Conservation (phyloP, 2,113 vertebrate genomes). For the Sylvia atricapilla region DNA sequence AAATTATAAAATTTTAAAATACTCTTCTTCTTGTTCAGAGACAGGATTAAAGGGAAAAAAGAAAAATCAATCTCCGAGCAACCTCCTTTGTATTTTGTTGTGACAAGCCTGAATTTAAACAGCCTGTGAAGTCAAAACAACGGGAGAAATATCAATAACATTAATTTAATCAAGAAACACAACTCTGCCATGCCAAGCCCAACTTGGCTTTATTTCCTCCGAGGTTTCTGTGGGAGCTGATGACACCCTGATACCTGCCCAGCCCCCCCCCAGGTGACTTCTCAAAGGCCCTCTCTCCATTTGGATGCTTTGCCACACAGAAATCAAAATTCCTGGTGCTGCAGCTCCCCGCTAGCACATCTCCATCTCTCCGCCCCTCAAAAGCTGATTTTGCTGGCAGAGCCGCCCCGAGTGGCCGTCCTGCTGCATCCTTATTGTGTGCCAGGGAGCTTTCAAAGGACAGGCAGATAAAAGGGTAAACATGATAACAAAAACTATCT, state of each 20-base stretch:
- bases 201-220: neutral
- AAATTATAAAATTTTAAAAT: constrained; percentile 43
- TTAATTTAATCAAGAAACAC: constrained; percentile 73
- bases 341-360: neutral
- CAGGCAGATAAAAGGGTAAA: constrained; percentile 56
- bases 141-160: constrained; percentile 76
- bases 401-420: neutral
- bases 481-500: constrained; percentile 4
- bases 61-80: constrained; percentile 67
- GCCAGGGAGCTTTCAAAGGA: constrained; percentile 13
- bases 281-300: neutral
- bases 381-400: constrained; percentile 3
- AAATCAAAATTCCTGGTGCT: neutral
- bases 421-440: neutral
- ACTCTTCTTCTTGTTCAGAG: constrained; percentile 43
- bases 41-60: constrained; percentile 15
- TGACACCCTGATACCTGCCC: neutral
- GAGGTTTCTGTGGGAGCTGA: neutral
- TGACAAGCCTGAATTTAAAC: constrained; percentile 78
- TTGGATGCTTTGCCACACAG: neutral
- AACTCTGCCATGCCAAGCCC: neutral
- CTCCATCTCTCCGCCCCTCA: constrained; percentile 6
- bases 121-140: constrained; percentile 77
- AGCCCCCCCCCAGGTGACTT: neutral
- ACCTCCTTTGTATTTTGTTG: constrained; percentile 77